Percentiles rank a stretch among this genome's conserved stretches.
These are phyloP conservation scores for Philopedon plagiatum DNA, from an alignment of 2,888 invertebrate species.

Conservation along the genomic window DNA sequence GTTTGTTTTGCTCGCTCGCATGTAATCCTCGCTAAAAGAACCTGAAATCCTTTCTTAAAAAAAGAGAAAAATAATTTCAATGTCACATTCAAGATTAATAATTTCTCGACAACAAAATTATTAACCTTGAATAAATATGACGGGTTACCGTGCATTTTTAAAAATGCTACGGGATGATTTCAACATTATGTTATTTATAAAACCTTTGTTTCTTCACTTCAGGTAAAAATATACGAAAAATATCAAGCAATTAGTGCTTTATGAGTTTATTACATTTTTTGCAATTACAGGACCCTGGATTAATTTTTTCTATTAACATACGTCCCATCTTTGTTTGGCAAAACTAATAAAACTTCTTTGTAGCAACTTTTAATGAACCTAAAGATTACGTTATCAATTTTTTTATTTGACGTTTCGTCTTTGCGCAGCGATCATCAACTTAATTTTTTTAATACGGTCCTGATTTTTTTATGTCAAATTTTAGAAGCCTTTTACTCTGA, in stretches of 20 bases:
- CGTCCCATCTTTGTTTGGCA: no score
- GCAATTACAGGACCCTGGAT: no score
- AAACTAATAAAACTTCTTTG: no score
- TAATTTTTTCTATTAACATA: no score
- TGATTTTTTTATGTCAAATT: no score
- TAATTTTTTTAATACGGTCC: no score
- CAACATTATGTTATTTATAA: constrained; percentile 35
- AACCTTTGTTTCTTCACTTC: constrained; percentile 22
- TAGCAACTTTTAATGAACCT: no score
- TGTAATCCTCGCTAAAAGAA: constrained; percentile 18
- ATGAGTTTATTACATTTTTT: neutral
- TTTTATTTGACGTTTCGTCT: no score
- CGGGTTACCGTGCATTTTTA: constrained; percentile 39
- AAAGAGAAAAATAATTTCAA: constrained; percentile 55
- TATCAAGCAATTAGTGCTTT: neutral
- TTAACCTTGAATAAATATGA: constrained; percentile 47
- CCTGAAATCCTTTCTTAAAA: constrained; percentile 45
- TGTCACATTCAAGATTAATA: constrained; percentile 62
- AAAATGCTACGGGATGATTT: constrained; percentile 33
- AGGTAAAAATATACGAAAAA: constrained; percentile 10
- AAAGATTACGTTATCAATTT: no score
- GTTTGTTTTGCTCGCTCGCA: constrained; percentile 2
- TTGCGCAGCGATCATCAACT: no score
- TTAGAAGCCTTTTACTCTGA: no score
- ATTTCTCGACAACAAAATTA: constrained; percentile 58